A percentile compares a stretch with the other conserved stretches of the same genome.
Conservation (phyloP, 1,140 invertebrate species). For the Hirudo medicinalis region DNA sequence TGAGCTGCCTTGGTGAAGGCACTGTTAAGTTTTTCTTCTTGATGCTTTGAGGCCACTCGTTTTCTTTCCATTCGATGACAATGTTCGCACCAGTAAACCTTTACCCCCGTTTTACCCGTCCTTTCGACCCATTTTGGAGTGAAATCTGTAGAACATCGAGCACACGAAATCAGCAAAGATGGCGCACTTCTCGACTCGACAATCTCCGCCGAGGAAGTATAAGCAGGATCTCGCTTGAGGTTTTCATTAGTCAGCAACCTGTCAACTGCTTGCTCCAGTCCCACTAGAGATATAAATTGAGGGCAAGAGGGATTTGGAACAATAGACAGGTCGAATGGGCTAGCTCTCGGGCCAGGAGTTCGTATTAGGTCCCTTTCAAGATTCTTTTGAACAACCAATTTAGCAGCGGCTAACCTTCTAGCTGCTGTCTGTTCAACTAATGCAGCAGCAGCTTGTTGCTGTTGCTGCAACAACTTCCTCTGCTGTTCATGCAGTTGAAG, state of each 20-base stretch:
- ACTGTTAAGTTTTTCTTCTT: conserved; percentile 1
- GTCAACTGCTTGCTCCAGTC: neutral
- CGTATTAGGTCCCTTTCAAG: neutral
- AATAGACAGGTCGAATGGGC: neutral
- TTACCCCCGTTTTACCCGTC: neutral
- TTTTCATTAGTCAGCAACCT: neutral
- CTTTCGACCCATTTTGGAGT: conserved; percentile 1
- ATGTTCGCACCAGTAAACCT: neutral
- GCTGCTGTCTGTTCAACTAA: conserved; percentile 1
- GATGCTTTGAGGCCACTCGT: neutral
- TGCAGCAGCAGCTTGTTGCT: conserved; percentile 1
- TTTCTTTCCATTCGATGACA: neutral
- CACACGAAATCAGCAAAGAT: neutral
- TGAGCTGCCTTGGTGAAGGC: neutral
- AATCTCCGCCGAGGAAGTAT: neutral
- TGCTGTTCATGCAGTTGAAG: conserved; percentile 10
- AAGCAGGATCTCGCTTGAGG: no score
- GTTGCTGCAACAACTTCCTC: neutral
- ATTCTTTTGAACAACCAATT: conserved; percentile 2
- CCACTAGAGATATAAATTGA: neutral
- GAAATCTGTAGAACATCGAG: neutral
- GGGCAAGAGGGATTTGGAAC: neutral
- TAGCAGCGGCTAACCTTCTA: neutral
- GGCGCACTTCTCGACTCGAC: neutral
- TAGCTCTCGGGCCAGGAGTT: neutral